Evolutionary conservation across 2,888 invertebrate genomes (phyloP).

Genomic region (Drosophila percnosoma): DNA sequence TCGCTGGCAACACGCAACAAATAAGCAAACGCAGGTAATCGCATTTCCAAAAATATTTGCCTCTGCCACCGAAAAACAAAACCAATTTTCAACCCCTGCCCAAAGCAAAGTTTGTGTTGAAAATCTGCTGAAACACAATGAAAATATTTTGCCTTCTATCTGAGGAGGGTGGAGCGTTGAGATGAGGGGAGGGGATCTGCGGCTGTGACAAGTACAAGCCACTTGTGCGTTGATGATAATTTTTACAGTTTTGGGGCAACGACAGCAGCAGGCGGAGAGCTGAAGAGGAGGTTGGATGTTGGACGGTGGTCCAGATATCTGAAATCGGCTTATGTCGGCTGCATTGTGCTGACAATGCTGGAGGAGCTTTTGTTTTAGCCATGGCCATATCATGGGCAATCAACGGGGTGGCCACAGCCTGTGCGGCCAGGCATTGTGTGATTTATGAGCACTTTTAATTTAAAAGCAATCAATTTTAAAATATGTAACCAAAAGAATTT

Average conservation of each 20-base stretch:
- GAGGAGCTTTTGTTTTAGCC: conserved; percentile 72
- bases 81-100: conserved; percentile 68
- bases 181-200: conserved; percentile 1
- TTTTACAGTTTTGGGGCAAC: conserved; percentile 62
- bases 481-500: conserved; percentile 59
- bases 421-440: conserved; percentile 59
- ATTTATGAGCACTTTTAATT: conserved; percentile 73
- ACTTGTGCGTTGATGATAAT: conserved; percentile 80
- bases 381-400: conserved; percentile 2
- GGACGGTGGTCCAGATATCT: conserved; percentile 61
- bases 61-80: conserved; percentile 51
- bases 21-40: conserved; percentile 83
- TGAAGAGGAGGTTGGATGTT: conserved; percentile 6
- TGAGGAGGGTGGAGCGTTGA: conserved; percentile 4
- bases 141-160: conserved; percentile 72
- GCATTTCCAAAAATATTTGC: conserved; percentile 69
- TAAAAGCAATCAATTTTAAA: conserved; percentile 73
- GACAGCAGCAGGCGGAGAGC: conserved; percentile 3
- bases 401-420: conserved; percentile 16
- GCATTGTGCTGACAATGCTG: conserved; percentile 79
- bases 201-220: conserved; percentile 78
- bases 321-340: conserved; percentile 85
- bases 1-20: conserved; percentile 65
- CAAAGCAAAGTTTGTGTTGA: conserved; percentile 49
- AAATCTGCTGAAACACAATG: conserved; percentile 82